phyloP scores from a whole-genome alignment of 30 jellyfish, hydroid and myxozoan species.

The Rhopilema esculentum region DNA sequence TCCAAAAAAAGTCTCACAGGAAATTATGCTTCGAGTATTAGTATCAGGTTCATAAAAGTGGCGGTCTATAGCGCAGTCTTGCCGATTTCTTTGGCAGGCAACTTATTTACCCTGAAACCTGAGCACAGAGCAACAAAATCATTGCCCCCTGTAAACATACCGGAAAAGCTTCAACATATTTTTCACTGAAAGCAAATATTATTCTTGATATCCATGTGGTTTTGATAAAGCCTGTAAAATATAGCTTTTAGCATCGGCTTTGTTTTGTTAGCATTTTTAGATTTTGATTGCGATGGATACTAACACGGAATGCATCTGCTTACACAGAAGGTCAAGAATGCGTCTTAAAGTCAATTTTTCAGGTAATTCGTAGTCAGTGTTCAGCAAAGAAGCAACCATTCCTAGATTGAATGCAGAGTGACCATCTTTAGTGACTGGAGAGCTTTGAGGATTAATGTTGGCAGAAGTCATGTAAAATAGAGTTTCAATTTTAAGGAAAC shows the following conservation, averaged over 20 bases:
- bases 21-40: too few relatives aligned
- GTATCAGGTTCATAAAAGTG: neutral
- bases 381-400: too few relatives aligned
- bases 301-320: too few relatives aligned
- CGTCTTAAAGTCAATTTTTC: too few relatives aligned
- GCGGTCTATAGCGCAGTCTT: neutral
- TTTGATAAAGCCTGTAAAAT: neutral
- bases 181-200: neutral
- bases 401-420: too few relatives aligned
- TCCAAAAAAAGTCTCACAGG: too few relatives aligned
- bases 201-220: neutral
- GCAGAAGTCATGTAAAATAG: too few relatives aligned
- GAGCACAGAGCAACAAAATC: neutral
- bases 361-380: too few relatives aligned
- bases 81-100: neutral
- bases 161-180: neutral
- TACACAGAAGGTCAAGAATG: too few relatives aligned
- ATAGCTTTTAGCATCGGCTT: neutral
- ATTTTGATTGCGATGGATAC: neutral
- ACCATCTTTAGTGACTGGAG: too few relatives aligned
- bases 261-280: neutral
- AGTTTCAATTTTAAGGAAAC: too few relatives aligned
- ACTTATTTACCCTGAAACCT: neutral
- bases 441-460: too few relatives aligned
- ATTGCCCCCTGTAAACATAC: neutral